Evolutionary conservation across 2,888 invertebrate genomes (phyloP).

Genomic region (Cactoblastis cactorum): DNA sequence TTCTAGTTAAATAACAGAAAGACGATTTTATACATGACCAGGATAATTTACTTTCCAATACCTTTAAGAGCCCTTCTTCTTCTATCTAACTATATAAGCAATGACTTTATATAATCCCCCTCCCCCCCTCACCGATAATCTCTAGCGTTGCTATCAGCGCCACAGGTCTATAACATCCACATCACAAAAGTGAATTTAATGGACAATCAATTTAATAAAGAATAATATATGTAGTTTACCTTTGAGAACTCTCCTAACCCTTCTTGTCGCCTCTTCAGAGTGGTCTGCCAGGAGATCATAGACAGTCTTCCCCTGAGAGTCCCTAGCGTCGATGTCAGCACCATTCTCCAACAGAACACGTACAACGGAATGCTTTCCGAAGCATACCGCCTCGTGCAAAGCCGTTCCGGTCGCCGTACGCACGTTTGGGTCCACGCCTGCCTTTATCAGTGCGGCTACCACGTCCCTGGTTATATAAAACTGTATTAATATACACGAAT

Average conservation of each 20-base stretch:
- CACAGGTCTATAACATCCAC: no score
- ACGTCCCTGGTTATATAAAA: slow-evolving; percentile 82
- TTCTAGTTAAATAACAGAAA: no score
- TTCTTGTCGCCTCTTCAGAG: slow-evolving; percentile 92
- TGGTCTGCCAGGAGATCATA: slow-evolving; percentile 92
- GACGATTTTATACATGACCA: no score
- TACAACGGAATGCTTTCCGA: slow-evolving; percentile 93
- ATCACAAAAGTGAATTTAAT: no score
- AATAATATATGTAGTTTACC: slow-evolving; percentile 83
- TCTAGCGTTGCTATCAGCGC: no score
- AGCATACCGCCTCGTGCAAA: slow-evolving; percentile 95
- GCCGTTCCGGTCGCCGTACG: slow-evolving; percentile 93
- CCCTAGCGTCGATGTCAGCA: slow-evolving; percentile 88
- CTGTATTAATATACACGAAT: no score
- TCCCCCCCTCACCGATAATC: no score
- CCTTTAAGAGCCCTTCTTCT: no score
- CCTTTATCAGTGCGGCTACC: slow-evolving; percentile 88
- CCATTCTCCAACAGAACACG: slow-evolving; percentile 88
- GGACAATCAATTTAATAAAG: no score
- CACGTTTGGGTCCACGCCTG: slow-evolving; percentile 93
- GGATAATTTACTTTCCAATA: no score
- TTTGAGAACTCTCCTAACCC: slow-evolving; percentile 91
- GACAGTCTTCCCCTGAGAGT: slow-evolving; percentile 90
- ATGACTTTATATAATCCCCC: no score
- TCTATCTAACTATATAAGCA: no score